Conservation (phyloP, 2,888 invertebrate species). For the Cremastinae sp. region DNA sequence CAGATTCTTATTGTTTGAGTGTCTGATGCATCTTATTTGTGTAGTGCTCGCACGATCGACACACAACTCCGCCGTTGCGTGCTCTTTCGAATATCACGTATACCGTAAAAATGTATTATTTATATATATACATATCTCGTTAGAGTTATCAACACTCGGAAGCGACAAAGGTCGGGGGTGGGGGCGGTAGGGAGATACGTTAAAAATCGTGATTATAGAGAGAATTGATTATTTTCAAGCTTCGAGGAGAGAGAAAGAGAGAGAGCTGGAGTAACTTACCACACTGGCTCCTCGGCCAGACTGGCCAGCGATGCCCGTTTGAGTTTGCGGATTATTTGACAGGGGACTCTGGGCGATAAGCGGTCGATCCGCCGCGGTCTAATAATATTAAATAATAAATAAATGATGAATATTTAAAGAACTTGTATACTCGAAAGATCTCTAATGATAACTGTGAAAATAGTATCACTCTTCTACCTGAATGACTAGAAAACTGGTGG, state of each 20-base stretch:
- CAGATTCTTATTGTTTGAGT: not conserved
- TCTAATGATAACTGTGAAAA: not conserved
- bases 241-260: not conserved
- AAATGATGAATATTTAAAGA: too few species aligned
- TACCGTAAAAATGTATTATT: constrained; percentile 35
- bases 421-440: too few species aligned
- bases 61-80: constrained; percentile 43
- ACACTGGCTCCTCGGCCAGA: constrained; percentile 93
- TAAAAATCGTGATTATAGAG: constrained; percentile 43
- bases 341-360: constrained; percentile 81
- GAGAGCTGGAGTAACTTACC: constrained; percentile 83
- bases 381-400: too few species aligned
- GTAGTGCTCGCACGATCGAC: constrained; percentile 29
- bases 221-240: constrained; percentile 24
- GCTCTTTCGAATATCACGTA: constrained; percentile 49
- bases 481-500: constrained; percentile 94
- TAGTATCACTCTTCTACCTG: constrained; percentile 82
- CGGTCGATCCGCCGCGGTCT: constrained; percentile 83
- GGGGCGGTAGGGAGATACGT: constrained; percentile 18
- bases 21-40: not conserved
- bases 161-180: constrained; percentile 44
- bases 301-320: constrained; percentile 87
- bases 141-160: constrained; percentile 49
- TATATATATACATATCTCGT: constrained; percentile 20
- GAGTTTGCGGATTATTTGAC: constrained; percentile 86